These are phyloP conservation scores for Daboia siamensis DNA, from an alignment of 2,113 vertebrate genomes.

Conservation along the genomic window DNA sequence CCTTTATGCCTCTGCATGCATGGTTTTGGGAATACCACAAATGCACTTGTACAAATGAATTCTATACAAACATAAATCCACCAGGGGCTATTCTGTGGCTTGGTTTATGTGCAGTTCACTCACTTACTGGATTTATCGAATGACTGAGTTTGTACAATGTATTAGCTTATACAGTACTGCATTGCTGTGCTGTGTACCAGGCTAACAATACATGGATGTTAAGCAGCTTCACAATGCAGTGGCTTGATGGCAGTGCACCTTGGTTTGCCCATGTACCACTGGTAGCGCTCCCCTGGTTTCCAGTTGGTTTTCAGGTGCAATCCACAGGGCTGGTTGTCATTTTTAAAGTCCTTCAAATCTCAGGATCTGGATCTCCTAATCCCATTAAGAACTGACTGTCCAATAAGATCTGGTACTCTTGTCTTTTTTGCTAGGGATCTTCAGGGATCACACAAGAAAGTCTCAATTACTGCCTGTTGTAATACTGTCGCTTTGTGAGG, in stretches of 20 bases:
- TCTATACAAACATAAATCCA: not conserved
- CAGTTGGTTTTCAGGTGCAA: not conserved
- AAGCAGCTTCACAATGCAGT: too few relatives aligned
- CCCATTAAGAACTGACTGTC: not conserved
- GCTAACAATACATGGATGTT: not conserved
- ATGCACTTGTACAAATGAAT: not conserved
- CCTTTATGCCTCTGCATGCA: not conserved
- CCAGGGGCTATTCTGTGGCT: too few relatives aligned
- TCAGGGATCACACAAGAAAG: not conserved
- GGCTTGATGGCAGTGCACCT: too few relatives aligned
- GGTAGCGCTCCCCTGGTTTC: not conserved
- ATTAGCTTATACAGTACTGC: not conserved
- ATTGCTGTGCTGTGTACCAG: not conserved
- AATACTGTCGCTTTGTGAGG: not conserved
- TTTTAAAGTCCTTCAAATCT: not conserved
- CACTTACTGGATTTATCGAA: not conserved
- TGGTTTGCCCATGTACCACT: too few relatives aligned
- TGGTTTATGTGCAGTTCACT: not conserved
- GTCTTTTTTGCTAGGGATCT: not conserved
- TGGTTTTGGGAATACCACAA: not conserved
- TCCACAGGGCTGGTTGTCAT: not conserved
- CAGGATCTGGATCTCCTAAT: not conserved
- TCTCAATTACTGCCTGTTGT: not conserved
- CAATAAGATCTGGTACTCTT: not conserved
- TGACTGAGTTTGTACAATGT: not conserved